phyloP scores from a whole-genome alignment of 2,888 invertebrate species.

The Leptarthrus brevirostris region DNA sequence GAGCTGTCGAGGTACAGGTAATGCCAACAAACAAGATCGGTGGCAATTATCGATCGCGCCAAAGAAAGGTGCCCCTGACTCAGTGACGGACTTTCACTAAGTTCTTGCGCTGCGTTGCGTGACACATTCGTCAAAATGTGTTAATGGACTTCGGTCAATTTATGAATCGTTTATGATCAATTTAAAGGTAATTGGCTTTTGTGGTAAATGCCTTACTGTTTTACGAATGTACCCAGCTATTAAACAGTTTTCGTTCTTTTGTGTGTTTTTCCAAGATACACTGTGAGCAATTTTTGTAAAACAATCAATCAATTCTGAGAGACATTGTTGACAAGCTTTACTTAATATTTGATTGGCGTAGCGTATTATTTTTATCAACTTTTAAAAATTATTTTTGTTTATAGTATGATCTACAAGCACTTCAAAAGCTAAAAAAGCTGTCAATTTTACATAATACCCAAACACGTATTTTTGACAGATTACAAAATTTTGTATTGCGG shows the following conservation, averaged over 20 bases:
- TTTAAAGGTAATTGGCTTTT: constrained; percentile 38
- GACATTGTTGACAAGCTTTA: not conserved
- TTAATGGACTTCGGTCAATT: constrained; percentile 48
- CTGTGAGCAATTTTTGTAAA: not conserved
- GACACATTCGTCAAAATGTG: constrained; percentile 48
- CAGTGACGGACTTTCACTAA: constrained; percentile 42
- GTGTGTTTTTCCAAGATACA: too few relatives aligned
- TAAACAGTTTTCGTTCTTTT: not conserved
- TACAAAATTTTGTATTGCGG: too few relatives aligned
- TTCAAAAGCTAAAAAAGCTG: too few relatives aligned
- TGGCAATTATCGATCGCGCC: constrained; percentile 4
- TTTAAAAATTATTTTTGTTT: too few relatives aligned
- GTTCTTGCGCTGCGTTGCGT: constrained; percentile 31
- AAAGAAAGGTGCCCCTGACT: constrained; percentile 27
- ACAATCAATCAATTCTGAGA: not conserved
- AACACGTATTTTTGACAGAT: too few relatives aligned
- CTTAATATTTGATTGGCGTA: too few relatives aligned
- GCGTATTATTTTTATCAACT: too few relatives aligned
- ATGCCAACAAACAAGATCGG: constrained; percentile 7
- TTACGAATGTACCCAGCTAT: constrained; percentile 1
- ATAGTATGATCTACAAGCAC: too few relatives aligned
- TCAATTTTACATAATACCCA: too few relatives aligned
- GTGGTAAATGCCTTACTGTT: constrained; percentile 5
- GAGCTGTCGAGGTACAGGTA: not conserved
- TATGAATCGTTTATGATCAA: constrained; percentile 45